Conservation (phyloP, 2,113 vertebrate species). For the Andinoacara biseriatus region DNA sequence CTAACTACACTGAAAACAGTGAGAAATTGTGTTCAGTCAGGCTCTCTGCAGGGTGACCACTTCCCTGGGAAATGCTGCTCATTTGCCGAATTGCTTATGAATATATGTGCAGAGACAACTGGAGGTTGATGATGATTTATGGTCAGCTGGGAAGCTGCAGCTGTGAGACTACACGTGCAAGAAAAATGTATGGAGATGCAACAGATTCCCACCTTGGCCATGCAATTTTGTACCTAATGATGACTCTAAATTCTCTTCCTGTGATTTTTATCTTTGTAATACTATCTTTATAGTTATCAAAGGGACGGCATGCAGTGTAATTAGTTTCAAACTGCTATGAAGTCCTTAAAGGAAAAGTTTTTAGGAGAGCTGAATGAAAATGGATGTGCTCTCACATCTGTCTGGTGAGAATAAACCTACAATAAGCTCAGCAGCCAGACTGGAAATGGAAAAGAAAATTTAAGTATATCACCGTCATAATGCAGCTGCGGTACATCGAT, state of each 20-base stretch:
- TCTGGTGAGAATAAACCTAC: background rate
- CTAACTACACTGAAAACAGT: slow-evolving; percentile 13
- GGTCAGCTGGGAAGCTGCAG: slow-evolving; percentile 38
- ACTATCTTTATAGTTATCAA: background rate
- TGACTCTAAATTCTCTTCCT: background rate
- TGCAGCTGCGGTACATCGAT: background rate
- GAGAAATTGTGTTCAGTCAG: slow-evolving; percentile 38
- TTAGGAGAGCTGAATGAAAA: slow-evolving; percentile 3
- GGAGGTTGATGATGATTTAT: slow-evolving; percentile 65
- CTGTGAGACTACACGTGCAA: slow-evolving; percentile 22
- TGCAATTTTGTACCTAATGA: background rate
- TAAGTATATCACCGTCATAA: background rate
- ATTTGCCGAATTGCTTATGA: slow-evolving; percentile 58
- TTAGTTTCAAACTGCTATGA: background rate
- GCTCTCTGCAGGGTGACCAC: slow-evolving; percentile 41
- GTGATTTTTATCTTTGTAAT: slow-evolving; percentile 4
- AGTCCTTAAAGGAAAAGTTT: background rate
- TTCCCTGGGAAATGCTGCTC: slow-evolving; percentile 45
- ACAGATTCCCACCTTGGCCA: background rate
- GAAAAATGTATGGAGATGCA: background rate
- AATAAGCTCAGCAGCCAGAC: background rate
- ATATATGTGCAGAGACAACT: slow-evolving; percentile 43
- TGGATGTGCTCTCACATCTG: background rate
- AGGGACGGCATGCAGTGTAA: background rate
- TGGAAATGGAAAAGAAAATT: slow-evolving; percentile 1